Conservation (phyloP, 2,113 vertebrate species). For the Muntiacus reevesi region DNA sequence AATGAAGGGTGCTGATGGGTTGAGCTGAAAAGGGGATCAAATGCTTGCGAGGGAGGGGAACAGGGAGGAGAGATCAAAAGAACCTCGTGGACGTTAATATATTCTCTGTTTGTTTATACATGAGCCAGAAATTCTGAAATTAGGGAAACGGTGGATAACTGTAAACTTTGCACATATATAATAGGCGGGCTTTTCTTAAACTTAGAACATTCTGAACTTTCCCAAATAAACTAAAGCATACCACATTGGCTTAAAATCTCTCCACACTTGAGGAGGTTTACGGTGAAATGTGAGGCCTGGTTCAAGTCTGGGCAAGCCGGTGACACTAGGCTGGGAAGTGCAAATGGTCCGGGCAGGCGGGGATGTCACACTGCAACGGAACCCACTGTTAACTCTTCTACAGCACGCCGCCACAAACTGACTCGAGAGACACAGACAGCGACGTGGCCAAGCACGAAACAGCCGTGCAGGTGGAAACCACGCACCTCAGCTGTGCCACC, state of each 20-base stretch:
- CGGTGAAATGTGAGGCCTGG: neutral
- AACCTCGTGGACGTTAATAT: neutral
- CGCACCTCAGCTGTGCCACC: neutral
- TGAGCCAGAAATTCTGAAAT: neutral
- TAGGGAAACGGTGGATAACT: neutral
- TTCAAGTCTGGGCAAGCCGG: neutral
- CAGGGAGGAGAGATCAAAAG: neutral
- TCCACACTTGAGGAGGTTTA: neutral
- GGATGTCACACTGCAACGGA: neutral
- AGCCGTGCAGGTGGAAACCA: neutral
- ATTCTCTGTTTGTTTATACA: neutral
- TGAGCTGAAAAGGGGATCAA: neutral
- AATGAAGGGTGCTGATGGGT: neutral
- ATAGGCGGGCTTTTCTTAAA: neutral
- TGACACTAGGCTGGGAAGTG: neutral
- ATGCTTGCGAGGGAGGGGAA: neutral
- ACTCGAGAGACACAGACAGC: neutral
- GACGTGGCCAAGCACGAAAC: rapidly evolving
- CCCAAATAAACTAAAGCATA: neutral
- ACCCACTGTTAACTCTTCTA: neutral
- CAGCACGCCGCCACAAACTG: neutral
- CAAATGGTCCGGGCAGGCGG: neutral
- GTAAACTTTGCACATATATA: neutral
- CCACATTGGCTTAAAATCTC: neutral
- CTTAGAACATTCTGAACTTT: neutral